Percentiles rank a stretch among this genome's conserved stretches.
phyloP scores from a whole-genome alignment of 2,888 invertebrate genomes.

The Caenorhabditis imperialis region DNA sequence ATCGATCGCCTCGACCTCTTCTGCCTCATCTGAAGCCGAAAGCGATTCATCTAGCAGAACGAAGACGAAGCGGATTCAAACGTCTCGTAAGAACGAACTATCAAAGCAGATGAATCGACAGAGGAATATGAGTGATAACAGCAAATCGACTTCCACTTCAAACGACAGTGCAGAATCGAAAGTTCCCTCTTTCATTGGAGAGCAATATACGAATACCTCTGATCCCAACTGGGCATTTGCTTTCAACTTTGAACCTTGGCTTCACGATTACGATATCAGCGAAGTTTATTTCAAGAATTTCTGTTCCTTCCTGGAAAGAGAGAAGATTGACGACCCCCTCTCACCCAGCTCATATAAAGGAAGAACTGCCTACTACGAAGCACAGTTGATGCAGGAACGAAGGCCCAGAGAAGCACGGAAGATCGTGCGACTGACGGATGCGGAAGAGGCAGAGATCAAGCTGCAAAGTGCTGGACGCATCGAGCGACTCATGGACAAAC shows the following conservation, averaged over 20 bases:
- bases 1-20: slow-evolving; percentile 36
- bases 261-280: slow-evolving; percentile 26
- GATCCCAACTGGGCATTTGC: slow-evolving; percentile 49
- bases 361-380: slow-evolving; percentile 38
- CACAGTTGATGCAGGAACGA: slow-evolving; percentile 2
- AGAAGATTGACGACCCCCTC: slow-evolving; percentile 33
- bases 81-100: neutral
- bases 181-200: slow-evolving; percentile 34
- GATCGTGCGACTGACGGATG: slow-evolving; percentile 1
- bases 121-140: slow-evolving; percentile 29
- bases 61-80: slow-evolving; percentile 16
- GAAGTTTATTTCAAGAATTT: slow-evolving; percentile 54
- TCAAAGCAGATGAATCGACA: slow-evolving; percentile 8
- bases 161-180: slow-evolving; percentile 30
- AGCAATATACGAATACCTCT: slow-evolving; percentile 46
- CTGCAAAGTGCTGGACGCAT: slow-evolving; percentile 38
- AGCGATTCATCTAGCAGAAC: slow-evolving; percentile 23
- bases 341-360: slow-evolving; percentile 29
- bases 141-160: slow-evolving; percentile 25
- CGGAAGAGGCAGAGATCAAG: slow-evolving; percentile 7
- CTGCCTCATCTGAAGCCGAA: slow-evolving; percentile 7
- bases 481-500: slow-evolving; percentile 34
- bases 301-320: slow-evolving; percentile 54
- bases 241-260: slow-evolving; percentile 47
- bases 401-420: neutral